Conservation (phyloP, 2,113 vertebrate species). For the Sialia sialis region DNA sequence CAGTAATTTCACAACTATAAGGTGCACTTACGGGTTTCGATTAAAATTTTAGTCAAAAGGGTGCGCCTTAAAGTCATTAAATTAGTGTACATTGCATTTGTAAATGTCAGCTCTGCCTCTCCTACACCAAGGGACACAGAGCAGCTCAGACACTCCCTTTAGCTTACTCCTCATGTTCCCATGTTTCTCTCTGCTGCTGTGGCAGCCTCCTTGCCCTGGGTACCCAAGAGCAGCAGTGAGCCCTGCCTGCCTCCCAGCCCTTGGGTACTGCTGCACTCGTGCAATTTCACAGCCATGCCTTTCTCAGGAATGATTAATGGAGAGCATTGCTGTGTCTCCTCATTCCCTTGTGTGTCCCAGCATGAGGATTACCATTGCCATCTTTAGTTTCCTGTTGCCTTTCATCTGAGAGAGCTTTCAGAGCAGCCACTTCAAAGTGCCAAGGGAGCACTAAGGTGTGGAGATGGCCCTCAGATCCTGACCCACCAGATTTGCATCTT, state of each 20-base stretch:
- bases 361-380: background rate
- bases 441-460: background rate
- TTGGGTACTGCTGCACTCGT: background rate
- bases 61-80: too few species aligned
- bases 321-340: background rate
- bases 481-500: background rate
- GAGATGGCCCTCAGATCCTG: background rate
- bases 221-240: background rate
- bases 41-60: too few species aligned
- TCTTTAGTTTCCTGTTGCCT: background rate
- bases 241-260: background rate
- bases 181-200: accelerated
- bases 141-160: background rate
- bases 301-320: background rate
- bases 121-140: background rate
- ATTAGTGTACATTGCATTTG: background rate
- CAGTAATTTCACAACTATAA: too few species aligned
- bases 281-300: background rate
- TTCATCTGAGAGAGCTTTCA: background rate
- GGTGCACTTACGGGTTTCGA: too few species aligned
- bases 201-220: background rate
- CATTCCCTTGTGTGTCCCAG: background rate
- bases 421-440: background rate
- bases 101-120: background rate
- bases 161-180: background rate